Percentiles rank a stretch among this genome's conserved stretches.
Evolutionary conservation across 2,797 vertebrate genomes (phyloP).

Genomic region (Sebastes kiyomatsui): DNA sequence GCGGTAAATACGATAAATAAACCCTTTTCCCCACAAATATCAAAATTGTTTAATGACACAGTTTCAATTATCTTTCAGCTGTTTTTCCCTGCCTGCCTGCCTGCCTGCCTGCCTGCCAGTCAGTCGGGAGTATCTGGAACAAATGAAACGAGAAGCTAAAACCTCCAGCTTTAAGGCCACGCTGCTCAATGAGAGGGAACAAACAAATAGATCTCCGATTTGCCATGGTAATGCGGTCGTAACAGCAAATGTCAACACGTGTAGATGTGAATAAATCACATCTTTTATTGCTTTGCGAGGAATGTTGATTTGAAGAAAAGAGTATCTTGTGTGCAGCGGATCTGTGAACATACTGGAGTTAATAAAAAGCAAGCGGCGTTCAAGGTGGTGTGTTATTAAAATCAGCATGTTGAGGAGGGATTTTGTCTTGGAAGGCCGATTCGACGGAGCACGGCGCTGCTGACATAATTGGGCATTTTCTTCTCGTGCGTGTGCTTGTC

Average conservation of each 20-base stretch:
- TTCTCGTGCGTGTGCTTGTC: neutral
- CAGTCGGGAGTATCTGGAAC: neutral
- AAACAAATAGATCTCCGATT: slow-evolving; percentile 42
- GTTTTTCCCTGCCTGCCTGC: neutral
- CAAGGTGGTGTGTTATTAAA: slow-evolving; percentile 38
- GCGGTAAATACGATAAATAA: slow-evolving; percentile 58
- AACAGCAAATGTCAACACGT: slow-evolving; percentile 37
- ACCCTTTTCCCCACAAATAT: slow-evolving; percentile 47
- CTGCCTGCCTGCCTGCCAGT: neutral
- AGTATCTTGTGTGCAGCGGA: slow-evolving; percentile 10
- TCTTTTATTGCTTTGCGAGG: slow-evolving; percentile 11
- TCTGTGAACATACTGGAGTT: slow-evolving; percentile 7
- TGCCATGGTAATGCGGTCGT: neutral
- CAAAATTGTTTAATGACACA: slow-evolving; percentile 47
- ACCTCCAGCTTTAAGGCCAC: slow-evolving; percentile 9
- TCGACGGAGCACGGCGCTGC: neutral
- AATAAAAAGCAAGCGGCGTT: slow-evolving; percentile 27
- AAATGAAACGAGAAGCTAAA: slow-evolving; percentile 29
- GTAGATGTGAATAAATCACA: slow-evolving; percentile 16
- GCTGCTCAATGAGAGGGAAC: slow-evolving; percentile 10
- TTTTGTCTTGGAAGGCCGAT: neutral
- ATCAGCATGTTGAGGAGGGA: slow-evolving; percentile 2
- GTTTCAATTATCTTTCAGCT: slow-evolving; percentile 50
- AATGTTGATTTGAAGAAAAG: slow-evolving; percentile 23
- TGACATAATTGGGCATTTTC: slow-evolving; percentile 11